Conservation (phyloP, 2,113 vertebrate genomes). For the Perca schrenkii region DNA sequence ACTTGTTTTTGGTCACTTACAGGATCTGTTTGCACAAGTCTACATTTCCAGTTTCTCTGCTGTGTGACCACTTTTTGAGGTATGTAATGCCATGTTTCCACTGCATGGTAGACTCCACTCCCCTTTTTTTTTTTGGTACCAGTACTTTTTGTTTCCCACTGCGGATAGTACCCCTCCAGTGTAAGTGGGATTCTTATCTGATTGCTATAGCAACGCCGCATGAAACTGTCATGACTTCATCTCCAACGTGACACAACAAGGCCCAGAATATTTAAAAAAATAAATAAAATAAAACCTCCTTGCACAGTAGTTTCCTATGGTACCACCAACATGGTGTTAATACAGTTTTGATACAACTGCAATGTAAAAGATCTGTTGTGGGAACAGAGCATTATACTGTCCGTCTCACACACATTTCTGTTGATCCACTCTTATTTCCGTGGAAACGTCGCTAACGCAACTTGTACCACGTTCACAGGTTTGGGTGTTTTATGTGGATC, state of each 20-base stretch:
- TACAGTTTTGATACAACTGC: not conserved
- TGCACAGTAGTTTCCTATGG: too few relatives aligned
- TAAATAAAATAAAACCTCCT: not conserved
- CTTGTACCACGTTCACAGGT: not conserved
- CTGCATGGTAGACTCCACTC: too few relatives aligned
- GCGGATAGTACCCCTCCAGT: too few relatives aligned
- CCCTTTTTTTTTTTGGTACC: too few relatives aligned
- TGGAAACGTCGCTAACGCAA: not conserved
- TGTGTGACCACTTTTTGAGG: not conserved
- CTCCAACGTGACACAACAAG: too few relatives aligned
- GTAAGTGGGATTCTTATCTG: too few relatives aligned
- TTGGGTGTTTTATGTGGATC: not conserved
- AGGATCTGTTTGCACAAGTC: not conserved
- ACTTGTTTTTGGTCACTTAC: slow-evolving; percentile 2
- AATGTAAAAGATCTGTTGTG: not conserved
- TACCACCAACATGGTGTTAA: not conserved
- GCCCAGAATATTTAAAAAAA: not conserved
- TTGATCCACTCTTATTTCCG: not conserved
- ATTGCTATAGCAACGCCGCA: too few relatives aligned
- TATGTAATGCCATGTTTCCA: not conserved
- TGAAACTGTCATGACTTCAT: too few relatives aligned
- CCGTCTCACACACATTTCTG: not conserved
- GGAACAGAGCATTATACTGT: not conserved
- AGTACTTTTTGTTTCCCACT: too few relatives aligned
- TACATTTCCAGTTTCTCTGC: not conserved